Evolutionary conservation across 64 coral and sea anemone genomes (phyloP).

Genomic region (Pocillopora verrucosa): DNA sequence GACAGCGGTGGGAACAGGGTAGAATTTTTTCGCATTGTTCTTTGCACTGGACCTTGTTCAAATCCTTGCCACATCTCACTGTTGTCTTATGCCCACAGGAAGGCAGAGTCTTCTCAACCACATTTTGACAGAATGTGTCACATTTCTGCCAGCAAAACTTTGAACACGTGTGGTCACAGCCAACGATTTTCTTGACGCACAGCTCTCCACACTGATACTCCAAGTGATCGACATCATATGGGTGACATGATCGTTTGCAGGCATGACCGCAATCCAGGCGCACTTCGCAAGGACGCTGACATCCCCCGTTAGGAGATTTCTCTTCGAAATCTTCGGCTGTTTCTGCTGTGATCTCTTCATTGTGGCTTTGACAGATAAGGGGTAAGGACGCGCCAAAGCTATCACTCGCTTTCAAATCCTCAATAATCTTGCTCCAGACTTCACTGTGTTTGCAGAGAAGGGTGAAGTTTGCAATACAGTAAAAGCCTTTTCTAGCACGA

Average conservation of each 20-base stretch:
- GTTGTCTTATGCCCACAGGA: conserved; percentile 38
- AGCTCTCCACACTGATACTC: conserved; percentile 26
- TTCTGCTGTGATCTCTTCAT: conserved; percentile 18
- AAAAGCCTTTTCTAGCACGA: conserved; percentile 77
- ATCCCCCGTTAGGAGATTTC: conserved; percentile 70
- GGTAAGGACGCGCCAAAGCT: conserved; percentile 48
- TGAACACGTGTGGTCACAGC: conserved; percentile 52
- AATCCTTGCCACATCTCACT: neutral
- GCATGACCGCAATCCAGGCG: conserved; percentile 75
- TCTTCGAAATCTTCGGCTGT: conserved; percentile 58
- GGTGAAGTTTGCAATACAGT: conserved; percentile 79
- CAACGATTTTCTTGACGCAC: conserved; percentile 3
- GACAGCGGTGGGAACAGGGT: conserved; percentile 20
- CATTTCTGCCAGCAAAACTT: conserved; percentile 43
- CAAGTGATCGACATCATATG: conserved; percentile 33
- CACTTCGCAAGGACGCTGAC: conserved; percentile 36
- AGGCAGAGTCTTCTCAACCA: conserved; percentile 41
- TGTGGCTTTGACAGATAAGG: conserved; percentile 74
- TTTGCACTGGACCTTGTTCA: neutral
- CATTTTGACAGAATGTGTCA: neutral
- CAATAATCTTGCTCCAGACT: conserved; percentile 68
- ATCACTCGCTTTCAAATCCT: conserved; percentile 10
- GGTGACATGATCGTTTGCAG: conserved; percentile 56
- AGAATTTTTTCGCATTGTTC: conserved; percentile 28
- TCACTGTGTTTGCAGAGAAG: conserved; percentile 51